Percentiles rank a stretch among this genome's conserved stretches.
These are phyloP conservation scores for Fundulus diaphanus DNA, from an alignment of 2,797 vertebrate genomes.

Conservation along the genomic window DNA sequence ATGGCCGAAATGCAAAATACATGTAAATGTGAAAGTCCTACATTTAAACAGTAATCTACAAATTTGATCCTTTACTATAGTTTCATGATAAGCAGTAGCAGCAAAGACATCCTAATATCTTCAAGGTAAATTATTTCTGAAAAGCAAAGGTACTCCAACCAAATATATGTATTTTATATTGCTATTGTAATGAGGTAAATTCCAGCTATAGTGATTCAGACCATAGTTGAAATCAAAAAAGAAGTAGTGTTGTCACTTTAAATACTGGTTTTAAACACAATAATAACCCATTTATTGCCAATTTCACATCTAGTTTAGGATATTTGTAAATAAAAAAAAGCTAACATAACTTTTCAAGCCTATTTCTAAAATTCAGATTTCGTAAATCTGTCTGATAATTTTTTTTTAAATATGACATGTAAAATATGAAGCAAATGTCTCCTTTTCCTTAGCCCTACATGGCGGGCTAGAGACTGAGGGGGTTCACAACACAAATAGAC, in stretches of 20 bases:
- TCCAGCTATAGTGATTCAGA: neutral
- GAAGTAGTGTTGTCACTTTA: no score
- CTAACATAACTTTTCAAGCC: no score
- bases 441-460: no score
- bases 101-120: constrained; percentile 28
- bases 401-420: no score
- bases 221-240: neutral
- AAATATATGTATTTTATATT: neutral
- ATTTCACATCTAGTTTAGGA: no score
- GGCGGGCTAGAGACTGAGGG: no score
- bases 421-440: no score
- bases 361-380: no score
- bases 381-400: no score
- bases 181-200: neutral
- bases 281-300: neutral
- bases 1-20: constrained; percentile 35
- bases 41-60: constrained; percentile 42
- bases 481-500: no score
- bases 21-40: constrained; percentile 34
- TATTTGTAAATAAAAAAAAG: no score
- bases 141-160: neutral
- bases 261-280: neutral
- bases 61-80: constrained; percentile 42
- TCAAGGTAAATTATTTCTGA: neutral
- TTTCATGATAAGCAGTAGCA: constrained; percentile 46